These are phyloP conservation scores for Archaeoteleia sp. DNA, from an alignment of 2,888 invertebrate genomes.

Conservation along the genomic window DNA sequence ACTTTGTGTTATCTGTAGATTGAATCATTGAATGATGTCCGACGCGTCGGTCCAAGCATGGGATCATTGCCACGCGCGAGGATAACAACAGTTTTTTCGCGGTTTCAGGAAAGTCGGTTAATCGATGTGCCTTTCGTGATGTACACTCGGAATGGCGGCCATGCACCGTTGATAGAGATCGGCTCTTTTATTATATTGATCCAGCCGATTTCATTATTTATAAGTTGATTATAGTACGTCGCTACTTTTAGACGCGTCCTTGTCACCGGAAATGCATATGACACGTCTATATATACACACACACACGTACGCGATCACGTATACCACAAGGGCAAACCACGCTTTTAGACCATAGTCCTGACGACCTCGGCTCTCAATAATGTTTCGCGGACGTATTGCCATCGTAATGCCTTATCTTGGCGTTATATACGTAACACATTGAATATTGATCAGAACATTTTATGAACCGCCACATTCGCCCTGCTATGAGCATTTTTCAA, in stretches of 20 bases:
- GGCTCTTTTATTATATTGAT: conserved; percentile 61
- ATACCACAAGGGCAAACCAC: conserved; percentile 32
- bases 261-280: conserved; percentile 52
- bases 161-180: conserved; percentile 35
- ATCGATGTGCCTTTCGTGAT: conserved; percentile 50
- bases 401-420: conserved; percentile 22
- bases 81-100: conserved; percentile 15
- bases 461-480: conserved; percentile 24
- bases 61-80: conserved; percentile 11
- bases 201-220: conserved; percentile 67
- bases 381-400: conserved; percentile 31
- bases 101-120: conserved; percentile 34
- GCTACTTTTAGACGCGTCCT: conserved; percentile 60
- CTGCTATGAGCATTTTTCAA: conserved; percentile 3
- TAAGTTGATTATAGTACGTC: conserved; percentile 61
- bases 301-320: neutral
- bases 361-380: conserved; percentile 31
- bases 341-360: conserved; percentile 33
- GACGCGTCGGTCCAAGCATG: conserved; percentile 23
- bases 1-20: no score
- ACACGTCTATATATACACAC: conserved; percentile 23
- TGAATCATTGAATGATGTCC: neutral
- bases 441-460: conserved; percentile 34
- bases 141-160: conserved; percentile 38
- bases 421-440: conserved; percentile 31